Base-by-base conservation (phyloP, 2,888 invertebrate genomes). In the Lithophane semibrunnea region DNA sequence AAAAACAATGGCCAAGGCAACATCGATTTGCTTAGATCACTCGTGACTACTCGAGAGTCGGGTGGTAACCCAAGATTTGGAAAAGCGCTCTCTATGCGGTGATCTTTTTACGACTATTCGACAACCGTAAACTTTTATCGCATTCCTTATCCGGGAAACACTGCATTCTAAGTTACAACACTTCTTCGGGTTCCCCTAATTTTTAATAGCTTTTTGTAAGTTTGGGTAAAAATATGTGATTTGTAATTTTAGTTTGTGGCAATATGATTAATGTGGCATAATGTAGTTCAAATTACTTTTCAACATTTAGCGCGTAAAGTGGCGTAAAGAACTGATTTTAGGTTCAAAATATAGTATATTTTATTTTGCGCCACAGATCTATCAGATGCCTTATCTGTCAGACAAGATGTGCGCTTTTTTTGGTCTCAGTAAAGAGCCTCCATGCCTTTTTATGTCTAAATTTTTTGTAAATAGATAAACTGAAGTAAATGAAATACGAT, bases 91-190 rank as follows among this genome's bases (percentile, higher is more conserved):
- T 90, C 87, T 90, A 89, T 86, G 88, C 89, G 89, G 90, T 89
- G 91, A 92, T 92, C 88, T 86, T 92, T 92, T 93, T 92, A 93
- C 91, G 92, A 92, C 89, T 89, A 90, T 92, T 92, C 90, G 90
- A 91, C 88, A 90, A 88, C 88, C 91, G 89, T 93, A 92, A 92
- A 92, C 88, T 90, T 92, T 92, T 92, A 91, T 90, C 84, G 87
- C 88, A 87, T 83, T 88, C 84, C 84, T 84, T 90, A 91, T 90
- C 88, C 82, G 79, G 83, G 82, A 82, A 89, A 84, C 74, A 70
- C 77, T 85, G 80, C 82, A 87, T 87, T 77, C 73, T 77, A 77
- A 88, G 75, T 84, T 74, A 79, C 56, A 79, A 60, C 61, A 64
- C n/a, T 76, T 72, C 69, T 71, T 63, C 56, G 60, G 61, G 47